phyloP scores from a whole-genome alignment of 1,140 invertebrate genomes.

The Drepana arcuata region DNA sequence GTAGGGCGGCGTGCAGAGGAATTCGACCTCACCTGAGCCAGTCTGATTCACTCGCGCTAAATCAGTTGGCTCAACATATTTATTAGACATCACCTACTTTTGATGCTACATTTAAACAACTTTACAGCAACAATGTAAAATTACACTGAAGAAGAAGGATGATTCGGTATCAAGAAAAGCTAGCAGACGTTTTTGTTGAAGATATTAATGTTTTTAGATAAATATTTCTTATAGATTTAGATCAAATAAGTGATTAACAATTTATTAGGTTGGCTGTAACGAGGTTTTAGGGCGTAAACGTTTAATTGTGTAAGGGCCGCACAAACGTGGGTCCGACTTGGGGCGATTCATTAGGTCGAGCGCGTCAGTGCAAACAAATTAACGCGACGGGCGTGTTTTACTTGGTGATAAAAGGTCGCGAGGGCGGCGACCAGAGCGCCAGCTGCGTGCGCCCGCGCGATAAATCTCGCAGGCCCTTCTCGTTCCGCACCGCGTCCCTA shows the following conservation, averaged over 20 bases:
- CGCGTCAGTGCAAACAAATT: constrained; percentile 69
- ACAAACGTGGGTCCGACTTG: constrained; percentile 51
- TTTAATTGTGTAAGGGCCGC: constrained; percentile 47
- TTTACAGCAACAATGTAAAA: constrained; percentile 8
- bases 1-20: constrained; percentile 52
- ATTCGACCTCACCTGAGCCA: constrained; percentile 66
- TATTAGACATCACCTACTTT: constrained; percentile 34
- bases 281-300: constrained; percentile 52
- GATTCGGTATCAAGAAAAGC: neutral
- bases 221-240: too few relatives aligned
- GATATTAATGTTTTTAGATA: too few relatives aligned
- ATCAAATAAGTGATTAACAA: constrained; percentile 44
- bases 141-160: neutral
- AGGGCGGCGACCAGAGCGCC: constrained; percentile 47
- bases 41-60: constrained; percentile 64
- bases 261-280: constrained; percentile 48
- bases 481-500: too few relatives aligned
- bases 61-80: constrained; percentile 53
- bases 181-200: too few relatives aligned
- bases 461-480: constrained; percentile 45
- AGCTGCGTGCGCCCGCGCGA: constrained; percentile 50
- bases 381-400: constrained; percentile 61
- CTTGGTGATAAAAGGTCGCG: constrained; percentile 61
- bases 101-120: constrained; percentile 20
- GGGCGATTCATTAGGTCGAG: constrained; percentile 63